Percentiles rank a stretch among this genome's conserved stretches.
Conservation (phyloP, 2,113 vertebrate genomes). For the Piprites chloris region DNA sequence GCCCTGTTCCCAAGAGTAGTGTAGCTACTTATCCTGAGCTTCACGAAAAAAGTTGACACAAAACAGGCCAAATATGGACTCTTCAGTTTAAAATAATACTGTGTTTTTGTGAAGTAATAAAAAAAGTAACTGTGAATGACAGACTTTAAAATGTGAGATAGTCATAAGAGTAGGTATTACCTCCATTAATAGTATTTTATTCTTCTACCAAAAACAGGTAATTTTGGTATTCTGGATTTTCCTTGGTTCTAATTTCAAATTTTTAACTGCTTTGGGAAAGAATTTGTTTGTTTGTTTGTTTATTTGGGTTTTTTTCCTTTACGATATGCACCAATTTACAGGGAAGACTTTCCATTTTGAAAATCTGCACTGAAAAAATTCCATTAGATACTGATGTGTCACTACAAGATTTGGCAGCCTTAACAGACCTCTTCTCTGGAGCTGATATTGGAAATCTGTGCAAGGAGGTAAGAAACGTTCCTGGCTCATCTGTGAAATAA, state of each 20-base stretch:
- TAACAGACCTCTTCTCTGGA: conserved; percentile 86
- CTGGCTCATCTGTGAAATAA: not conserved
- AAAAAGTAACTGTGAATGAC: not conserved
- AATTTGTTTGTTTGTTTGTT: not conserved
- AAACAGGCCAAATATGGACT: not conserved
- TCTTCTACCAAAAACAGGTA: not conserved
- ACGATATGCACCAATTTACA: conserved; percentile 37
- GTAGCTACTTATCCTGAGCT: not conserved
- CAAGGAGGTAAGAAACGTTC: conserved; percentile 83
- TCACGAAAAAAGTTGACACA: not conserved
- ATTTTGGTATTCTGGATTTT: not conserved
- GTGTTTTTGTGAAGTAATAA: not conserved
- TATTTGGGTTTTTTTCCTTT: not conserved
- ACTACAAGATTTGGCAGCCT: conserved; percentile 77
- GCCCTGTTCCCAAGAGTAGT: not conserved
- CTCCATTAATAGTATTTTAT: not conserved
- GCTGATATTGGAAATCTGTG: conserved; percentile 93
- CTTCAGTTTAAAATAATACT: not conserved
- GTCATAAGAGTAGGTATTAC: not conserved
- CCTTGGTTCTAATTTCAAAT: not conserved
- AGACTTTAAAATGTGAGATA: not conserved
- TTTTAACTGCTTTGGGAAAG: not conserved
- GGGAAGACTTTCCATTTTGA: conserved; percentile 86
- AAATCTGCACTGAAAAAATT: conserved; percentile 78
- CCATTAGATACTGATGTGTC: conserved; percentile 79